These are phyloP conservation scores for Mus minutoides DNA, from an alignment of 2,797 vertebrate genomes.

Conservation along the genomic window DNA sequence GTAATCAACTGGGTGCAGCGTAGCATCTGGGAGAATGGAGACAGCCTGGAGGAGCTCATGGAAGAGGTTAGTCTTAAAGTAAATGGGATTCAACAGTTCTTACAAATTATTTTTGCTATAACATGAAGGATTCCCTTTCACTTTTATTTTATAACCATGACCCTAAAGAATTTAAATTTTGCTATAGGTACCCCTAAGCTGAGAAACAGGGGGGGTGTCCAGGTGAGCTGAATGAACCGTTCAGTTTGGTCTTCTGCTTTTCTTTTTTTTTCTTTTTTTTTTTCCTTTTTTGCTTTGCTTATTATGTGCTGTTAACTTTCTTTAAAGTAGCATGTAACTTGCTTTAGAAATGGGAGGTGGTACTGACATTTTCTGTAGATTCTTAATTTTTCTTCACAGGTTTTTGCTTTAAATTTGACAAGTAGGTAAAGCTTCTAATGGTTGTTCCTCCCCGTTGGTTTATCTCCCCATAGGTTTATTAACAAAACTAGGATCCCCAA, in stretches of 20 bases:
- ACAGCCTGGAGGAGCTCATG: conserved; percentile 96
- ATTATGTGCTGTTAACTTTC: conserved; percentile 85
- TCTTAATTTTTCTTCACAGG: conserved; percentile 94
- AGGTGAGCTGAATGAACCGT: conserved; percentile 93
- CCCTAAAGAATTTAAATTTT: conserved; percentile 92
- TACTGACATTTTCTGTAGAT: conserved; percentile 88
- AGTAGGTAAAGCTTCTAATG: conserved; percentile 95
- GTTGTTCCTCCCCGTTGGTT: conserved; percentile 99
- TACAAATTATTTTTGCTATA: conserved; percentile 80
- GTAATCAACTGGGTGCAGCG: conserved; percentile 99
- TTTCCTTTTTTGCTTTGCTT: conserved; percentile 83
- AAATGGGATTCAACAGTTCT: conserved; percentile 83
- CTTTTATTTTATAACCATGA: conserved; percentile 86
- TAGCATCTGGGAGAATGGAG: conserved; percentile 98
- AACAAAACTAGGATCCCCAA: conserved; percentile 98
- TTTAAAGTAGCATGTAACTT: conserved; percentile 86
- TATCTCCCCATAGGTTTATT: conserved; percentile 99
- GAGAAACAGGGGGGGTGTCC: conserved; percentile 93
- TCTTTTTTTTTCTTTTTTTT: conserved; percentile 82
- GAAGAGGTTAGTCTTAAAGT: conserved; percentile 97
- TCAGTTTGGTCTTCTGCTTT: conserved; percentile 89
- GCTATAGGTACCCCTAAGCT: conserved; percentile 92
- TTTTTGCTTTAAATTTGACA: conserved; percentile 87
- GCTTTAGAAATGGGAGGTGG: conserved; percentile 88
- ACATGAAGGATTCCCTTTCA: conserved; percentile 87